Evolutionary conservation across 2,113 vertebrate genomes (phyloP).

Genomic region (Rhinogobius similis): DNA sequence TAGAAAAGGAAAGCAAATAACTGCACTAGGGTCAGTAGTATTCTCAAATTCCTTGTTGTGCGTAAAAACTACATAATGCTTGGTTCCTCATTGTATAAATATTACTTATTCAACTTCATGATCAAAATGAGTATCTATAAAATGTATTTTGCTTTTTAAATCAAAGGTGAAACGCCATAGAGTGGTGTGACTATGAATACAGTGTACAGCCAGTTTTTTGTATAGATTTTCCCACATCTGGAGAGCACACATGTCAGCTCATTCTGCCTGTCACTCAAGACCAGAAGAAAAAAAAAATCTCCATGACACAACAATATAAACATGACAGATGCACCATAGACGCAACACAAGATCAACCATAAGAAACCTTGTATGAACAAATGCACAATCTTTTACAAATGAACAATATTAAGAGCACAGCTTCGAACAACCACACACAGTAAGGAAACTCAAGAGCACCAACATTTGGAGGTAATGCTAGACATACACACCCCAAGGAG

Average conservation of each 20-base stretch:
- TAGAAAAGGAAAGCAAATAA: neutral
- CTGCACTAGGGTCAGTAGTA: no score
- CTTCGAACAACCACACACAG: conserved; percentile 73
- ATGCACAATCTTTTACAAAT: conserved; percentile 20
- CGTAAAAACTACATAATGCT: neutral
- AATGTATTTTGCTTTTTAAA: no score
- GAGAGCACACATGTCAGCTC: conserved; percentile 45
- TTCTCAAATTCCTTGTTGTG: neutral
- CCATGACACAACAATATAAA: conserved; percentile 50
- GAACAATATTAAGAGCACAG: conserved; percentile 40
- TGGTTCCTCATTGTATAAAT: no score
- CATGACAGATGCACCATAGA: conserved; percentile 33
- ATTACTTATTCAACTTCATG: no score
- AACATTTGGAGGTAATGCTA: conserved; percentile 61
- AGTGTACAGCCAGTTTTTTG: conserved; percentile 33
- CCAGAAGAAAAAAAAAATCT: conserved; percentile 13
- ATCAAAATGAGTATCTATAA: no score
- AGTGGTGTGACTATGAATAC: conserved; percentile 39
- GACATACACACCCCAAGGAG: conserved; percentile 45
- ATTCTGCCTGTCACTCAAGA: conserved; percentile 35
- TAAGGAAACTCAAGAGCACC: conserved; percentile 51
- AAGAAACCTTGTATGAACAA: conserved; percentile 7
- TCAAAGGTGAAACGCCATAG: neutral
- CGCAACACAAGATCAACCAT: conserved; percentile 30
- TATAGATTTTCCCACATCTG: conserved; percentile 50